These are phyloP conservation scores for Teleiodes luculella DNA, from an alignment of 2,888 invertebrate genomes.

Conservation along the genomic window DNA sequence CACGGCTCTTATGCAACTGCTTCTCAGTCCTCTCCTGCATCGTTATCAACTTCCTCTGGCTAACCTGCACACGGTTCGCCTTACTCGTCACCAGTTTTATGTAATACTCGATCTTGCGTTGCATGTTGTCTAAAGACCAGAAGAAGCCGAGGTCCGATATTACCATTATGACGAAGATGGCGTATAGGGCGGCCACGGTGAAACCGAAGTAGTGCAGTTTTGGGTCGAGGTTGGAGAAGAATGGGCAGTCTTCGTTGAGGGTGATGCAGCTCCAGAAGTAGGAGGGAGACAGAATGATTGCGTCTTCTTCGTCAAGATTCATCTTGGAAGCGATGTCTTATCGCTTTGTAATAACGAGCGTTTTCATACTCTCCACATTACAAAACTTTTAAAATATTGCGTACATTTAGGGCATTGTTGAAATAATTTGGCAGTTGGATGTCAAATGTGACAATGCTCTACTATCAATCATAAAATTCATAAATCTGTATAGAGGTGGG, in stretches of 20 bases:
- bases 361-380: neutral
- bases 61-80: constrained; percentile 44
- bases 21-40: constrained; percentile 52
- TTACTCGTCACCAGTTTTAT: constrained; percentile 50
- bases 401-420: too few relatives aligned
- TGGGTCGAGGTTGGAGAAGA: constrained; percentile 45
- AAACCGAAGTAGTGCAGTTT: constrained; percentile 53
- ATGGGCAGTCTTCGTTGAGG: constrained; percentile 51
- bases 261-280: constrained; percentile 63
- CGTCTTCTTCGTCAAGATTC: neutral
- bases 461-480: too few relatives aligned
- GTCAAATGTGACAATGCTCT: too few relatives aligned
- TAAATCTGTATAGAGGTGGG: too few relatives aligned
- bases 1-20: constrained; percentile 43
- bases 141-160: constrained; percentile 54
- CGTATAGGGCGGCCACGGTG: constrained; percentile 45
- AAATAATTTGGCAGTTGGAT: too few relatives aligned
- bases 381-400: too few relatives aligned
- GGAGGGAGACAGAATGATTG: constrained; percentile 31
- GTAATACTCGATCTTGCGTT: constrained; percentile 48
- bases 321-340: neutral
- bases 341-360: neutral
- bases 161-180: constrained; percentile 44
- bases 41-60: constrained; percentile 48
- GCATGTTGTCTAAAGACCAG: constrained; percentile 52